Conservation (phyloP, 2,113 vertebrate genomes). For the Silurus meridionalis region DNA sequence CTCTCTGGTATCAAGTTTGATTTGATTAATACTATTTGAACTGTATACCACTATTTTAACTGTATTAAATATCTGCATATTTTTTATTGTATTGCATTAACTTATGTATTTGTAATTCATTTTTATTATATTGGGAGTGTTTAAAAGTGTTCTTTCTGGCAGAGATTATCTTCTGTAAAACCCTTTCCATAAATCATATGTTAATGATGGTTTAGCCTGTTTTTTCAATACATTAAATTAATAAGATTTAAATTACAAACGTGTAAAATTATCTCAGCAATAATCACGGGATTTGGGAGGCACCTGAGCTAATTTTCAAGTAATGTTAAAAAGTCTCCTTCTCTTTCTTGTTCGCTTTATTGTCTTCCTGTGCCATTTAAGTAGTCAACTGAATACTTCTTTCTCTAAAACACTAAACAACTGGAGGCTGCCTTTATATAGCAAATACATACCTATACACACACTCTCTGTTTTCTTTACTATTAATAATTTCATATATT, state of each 20-base stretch:
- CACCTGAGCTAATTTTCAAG: too few species aligned
- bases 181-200: too few species aligned
- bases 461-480: background rate
- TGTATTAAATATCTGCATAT: background rate
- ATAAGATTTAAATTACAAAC: too few species aligned
- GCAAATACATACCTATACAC: background rate
- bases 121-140: too few species aligned
- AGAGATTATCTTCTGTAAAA: too few species aligned
- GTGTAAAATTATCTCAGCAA: too few species aligned
- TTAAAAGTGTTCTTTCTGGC: too few species aligned
- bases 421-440: background rate
- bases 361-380: background rate
- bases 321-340: too few species aligned
- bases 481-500: too few species aligned
- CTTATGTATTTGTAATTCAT: background rate
- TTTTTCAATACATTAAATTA: too few species aligned
- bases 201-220: too few species aligned
- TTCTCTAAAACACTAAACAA: conserved; percentile 19
- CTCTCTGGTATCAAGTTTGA: background rate
- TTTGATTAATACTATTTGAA: background rate
- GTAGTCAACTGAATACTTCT: conserved; percentile 12
- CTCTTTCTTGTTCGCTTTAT: conserved; percentile 12
- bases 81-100: background rate
- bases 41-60: background rate
- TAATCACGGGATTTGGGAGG: too few species aligned